Percentiles rank a stretch among this genome's conserved stretches.
Evolutionary conservation across 2,113 vertebrate species (phyloP).

Genomic region (Nasalis larvatus): DNA sequence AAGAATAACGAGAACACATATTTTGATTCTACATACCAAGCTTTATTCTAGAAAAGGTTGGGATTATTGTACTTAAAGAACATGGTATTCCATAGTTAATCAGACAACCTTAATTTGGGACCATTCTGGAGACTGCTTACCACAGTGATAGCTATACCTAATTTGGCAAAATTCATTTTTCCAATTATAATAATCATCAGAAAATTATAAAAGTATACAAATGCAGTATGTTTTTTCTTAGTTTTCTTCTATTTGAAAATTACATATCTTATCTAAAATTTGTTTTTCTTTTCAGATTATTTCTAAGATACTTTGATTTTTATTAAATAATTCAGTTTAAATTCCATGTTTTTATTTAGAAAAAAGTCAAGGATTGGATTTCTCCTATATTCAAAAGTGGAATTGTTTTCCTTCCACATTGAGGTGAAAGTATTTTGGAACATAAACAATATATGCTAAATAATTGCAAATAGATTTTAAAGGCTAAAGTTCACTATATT

Average conservation of each 20-base stretch:
- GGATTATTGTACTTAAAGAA: background rate
- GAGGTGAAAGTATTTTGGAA: background rate
- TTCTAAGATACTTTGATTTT: background rate
- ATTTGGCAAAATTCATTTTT: slow-evolving; percentile 15
- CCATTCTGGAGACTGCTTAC: background rate
- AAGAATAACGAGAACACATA: background rate
- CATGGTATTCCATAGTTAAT: background rate
- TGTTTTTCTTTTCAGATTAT: background rate
- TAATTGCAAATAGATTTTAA: background rate
- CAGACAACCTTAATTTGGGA: background rate
- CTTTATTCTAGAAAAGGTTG: background rate
- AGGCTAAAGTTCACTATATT: background rate
- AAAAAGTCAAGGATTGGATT: background rate
- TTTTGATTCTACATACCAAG: background rate
- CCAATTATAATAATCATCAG: background rate
- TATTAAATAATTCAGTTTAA: background rate
- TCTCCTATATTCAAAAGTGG: background rate
- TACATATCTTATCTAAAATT: background rate
- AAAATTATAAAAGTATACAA: background rate
- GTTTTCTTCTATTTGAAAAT: slow-evolving; percentile 6
- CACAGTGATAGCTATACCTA: background rate
- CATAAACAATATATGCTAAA: background rate
- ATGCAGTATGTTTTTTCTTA: background rate
- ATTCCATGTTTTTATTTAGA: background rate
- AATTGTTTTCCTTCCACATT: background rate